These are phyloP conservation scores for Chrysolina americana DNA, from an alignment of 2,888 invertebrate genomes.

Conservation along the genomic window DNA sequence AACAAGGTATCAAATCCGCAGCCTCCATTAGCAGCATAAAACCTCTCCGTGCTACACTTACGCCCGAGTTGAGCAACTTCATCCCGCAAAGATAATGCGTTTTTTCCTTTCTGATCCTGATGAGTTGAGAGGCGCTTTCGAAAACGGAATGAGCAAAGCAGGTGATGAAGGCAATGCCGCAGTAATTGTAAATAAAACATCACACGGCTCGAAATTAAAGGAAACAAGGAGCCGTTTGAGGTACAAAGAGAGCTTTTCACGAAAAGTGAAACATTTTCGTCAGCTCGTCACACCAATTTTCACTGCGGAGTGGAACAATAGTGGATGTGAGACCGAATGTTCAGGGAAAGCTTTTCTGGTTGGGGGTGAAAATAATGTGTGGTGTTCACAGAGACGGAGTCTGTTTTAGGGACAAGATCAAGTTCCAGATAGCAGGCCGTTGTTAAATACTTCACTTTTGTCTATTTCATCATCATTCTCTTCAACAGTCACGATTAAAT, in stretches of 20 bases:
- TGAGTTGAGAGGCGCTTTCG: not conserved
- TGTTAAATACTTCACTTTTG: no score
- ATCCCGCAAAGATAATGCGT: constrained; percentile 9
- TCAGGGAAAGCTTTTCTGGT: not conserved
- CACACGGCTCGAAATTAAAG: not conserved
- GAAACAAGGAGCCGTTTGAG: not conserved
- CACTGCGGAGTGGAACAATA: not conserved
- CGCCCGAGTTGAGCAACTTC: not conserved
- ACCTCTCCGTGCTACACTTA: not conserved
- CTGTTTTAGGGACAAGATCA: no score
- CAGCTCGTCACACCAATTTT: constrained; percentile 13
- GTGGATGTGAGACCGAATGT: not conserved
- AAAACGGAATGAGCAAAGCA: not conserved
- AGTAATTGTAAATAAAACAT: not conserved
- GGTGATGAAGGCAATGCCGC: constrained; percentile 13
- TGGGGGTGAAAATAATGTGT: not conserved
- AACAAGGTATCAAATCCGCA: not conserved
- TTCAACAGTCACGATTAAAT: no score
- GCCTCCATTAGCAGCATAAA: not conserved
- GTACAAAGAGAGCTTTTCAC: constrained; percentile 7
- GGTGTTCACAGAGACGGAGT: not conserved
- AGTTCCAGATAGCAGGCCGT: no score
- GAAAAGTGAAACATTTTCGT: constrained; percentile 5
- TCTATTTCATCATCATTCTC: no score
- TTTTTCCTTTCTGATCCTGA: constrained; percentile 8